Base-by-base conservation (phyloP, 2,888 invertebrate genomes). In the Dicycla oo region DNA sequence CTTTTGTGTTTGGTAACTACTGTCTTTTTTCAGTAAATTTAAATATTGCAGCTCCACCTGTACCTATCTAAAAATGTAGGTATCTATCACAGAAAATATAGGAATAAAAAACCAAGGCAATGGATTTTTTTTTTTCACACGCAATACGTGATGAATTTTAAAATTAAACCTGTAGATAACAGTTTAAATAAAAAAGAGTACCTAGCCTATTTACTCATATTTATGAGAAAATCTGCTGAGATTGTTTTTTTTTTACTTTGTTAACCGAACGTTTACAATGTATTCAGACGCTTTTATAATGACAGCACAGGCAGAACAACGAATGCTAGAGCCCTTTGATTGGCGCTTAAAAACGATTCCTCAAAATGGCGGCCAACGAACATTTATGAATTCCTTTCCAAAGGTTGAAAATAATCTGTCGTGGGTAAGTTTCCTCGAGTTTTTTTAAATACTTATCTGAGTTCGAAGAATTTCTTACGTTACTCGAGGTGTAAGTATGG, bases 401-500 rank as follows among this genome's bases (percentile, higher is more conserved):
- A 80, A 80, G 30, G 54, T 80, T 72, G 56, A 78, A 76, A 71
- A 80, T 78, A 73, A 68, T 62, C 45, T 62, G 38, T 40, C 62
- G 7, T 58, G 47, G 51, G 62, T 70, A 71, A 58, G 73, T 73
- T 69, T 72, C 73, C 78, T 69, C 34, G 64, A 63, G 57, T 61
- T 70, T 81, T 82, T 86, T 81, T 86, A 80, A 43, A 73, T 76
- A 85, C 74, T 86, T 88, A 89, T 88, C 88, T 72, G 65, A 73
- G 65, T 86, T 86, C 94, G 90, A 71, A 91, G 94, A 94, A 94
- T 86, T 90, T 89, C 88, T 89, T 88, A 81, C 88, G 86, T 87
- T 88, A 88, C 87, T 83, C 87, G 86, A 80, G 85, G 88, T 90
- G 87, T 93, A 93, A n/a, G n/a, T 93, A 93, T 94, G 94, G 94